Evolutionary conservation across 2,888 invertebrate genomes (phyloP).

Genomic region (Scaeva pyrastri): DNA sequence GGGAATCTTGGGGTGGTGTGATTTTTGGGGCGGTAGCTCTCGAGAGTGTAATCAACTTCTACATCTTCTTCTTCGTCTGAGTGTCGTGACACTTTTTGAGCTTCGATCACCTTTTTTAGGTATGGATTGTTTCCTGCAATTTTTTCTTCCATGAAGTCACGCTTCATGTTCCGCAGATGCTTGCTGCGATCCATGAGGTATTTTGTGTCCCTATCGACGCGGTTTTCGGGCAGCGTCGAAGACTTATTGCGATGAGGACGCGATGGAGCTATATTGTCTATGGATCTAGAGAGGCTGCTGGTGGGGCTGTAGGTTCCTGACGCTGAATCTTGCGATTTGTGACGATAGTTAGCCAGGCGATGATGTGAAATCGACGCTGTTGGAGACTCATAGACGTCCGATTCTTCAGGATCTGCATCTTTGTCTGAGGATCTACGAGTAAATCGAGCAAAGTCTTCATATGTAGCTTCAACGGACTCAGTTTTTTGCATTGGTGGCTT

Average conservation of each 20-base stretch:
- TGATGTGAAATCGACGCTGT: conserved; percentile 56
- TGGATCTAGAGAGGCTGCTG: conserved; percentile 62
- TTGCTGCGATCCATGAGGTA: conserved; percentile 82
- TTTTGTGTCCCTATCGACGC: conserved; percentile 80
- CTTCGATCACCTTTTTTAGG: conserved; percentile 81
- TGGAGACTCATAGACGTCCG: conserved; percentile 37
- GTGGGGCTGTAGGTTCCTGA: conserved; percentile 72
- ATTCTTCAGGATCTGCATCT: conserved; percentile 36
- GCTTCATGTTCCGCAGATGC: conserved; percentile 82
- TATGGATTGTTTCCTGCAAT: conserved; percentile 83
- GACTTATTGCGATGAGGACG: conserved; percentile 69
- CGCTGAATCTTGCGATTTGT: conserved; percentile 72
- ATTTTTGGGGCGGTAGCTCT: conserved; percentile 80
- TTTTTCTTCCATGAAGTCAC: conserved; percentile 83
- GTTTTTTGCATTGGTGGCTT: conserved; percentile 28
- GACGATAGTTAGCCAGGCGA: conserved; percentile 77
- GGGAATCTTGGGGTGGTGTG: conserved; percentile 80
- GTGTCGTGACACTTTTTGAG: conserved; percentile 75
- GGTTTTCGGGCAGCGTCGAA: conserved; percentile 47
- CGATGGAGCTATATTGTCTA: conserved; percentile 75
- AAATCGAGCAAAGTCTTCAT: conserved; percentile 71
- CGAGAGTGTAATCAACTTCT: conserved; percentile 78
- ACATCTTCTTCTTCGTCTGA: conserved; percentile 52
- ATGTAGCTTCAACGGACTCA: conserved; percentile 61
- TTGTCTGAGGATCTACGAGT: conserved; percentile 52